These are phyloP conservation scores for Catharus ustulatus DNA, from an alignment of 2,797 vertebrate genomes.

Conservation along the genomic window DNA sequence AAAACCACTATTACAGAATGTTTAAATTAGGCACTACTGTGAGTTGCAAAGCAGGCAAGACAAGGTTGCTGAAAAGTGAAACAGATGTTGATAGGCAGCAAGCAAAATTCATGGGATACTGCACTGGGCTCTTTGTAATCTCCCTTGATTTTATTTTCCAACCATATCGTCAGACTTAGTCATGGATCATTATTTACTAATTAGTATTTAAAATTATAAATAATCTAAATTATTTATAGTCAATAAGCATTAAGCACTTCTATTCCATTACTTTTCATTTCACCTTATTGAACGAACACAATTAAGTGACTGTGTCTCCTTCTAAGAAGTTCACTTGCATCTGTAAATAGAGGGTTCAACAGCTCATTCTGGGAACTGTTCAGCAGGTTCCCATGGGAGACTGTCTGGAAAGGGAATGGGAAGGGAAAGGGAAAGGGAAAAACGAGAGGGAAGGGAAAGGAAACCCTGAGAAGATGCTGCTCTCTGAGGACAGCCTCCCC, in stretches of 20 bases:
- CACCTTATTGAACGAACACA: neutral
- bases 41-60: neutral
- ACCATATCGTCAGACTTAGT: neutral
- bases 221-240: neutral
- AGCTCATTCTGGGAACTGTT: neutral
- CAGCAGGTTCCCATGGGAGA: neutral
- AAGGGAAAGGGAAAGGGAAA: neutral
- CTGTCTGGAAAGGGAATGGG: neutral
- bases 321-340: neutral
- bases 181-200: neutral
- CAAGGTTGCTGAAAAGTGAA: neutral
- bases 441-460: neutral
- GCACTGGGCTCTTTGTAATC: neutral
- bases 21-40: neutral
- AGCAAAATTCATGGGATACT: neutral
- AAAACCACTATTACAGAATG: neutral
- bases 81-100: neutral
- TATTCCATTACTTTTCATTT: neutral
- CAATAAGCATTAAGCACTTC: neutral
- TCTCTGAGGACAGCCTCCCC: neutral
- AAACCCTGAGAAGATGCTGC: rapidly evolving
- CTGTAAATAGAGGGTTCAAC: neutral
- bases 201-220: neutral
- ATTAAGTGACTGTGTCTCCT: neutral
- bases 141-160: conserved; percentile 8